Conservation (phyloP, 2,888 invertebrate species). For the Steinernema scapterisci region DNA sequence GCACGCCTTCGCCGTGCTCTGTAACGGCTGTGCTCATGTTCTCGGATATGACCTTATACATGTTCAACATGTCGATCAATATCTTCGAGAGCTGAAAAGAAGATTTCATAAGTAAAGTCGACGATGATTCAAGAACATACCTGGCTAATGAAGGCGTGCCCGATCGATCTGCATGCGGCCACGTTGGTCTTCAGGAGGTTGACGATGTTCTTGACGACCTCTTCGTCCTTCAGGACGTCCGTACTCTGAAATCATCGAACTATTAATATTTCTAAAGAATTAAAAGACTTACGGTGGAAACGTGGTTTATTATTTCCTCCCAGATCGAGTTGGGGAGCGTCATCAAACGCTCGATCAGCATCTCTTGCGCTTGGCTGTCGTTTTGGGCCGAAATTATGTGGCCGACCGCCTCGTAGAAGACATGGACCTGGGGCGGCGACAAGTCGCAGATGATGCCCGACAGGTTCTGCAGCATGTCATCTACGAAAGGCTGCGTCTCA, state of each 20-base stretch:
- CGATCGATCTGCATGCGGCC: conserved; percentile 95
- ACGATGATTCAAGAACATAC: conserved; percentile 63
- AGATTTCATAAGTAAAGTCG: not conserved
- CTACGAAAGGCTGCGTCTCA: conserved; percentile 95
- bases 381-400: conserved; percentile 97
- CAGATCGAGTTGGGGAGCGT: conserved; percentile 93
- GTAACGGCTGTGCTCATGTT: conserved; percentile 92
- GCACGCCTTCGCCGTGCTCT: conserved; percentile 91
- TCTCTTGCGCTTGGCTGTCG: conserved; percentile 80
- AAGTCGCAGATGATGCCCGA: conserved; percentile 98
- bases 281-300: conserved; percentile 75
- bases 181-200: conserved; percentile 99
- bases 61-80: conserved; percentile 97
- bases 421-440: conserved; percentile 94
- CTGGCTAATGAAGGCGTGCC: conserved; percentile 88
- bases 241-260: not conserved
- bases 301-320: conserved; percentile 96
- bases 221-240: conserved; percentile 79
- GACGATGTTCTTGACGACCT: conserved; percentile 93
- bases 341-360: conserved; percentile 96
- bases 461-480: conserved; percentile 93
- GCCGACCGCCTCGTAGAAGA: conserved; percentile 98
- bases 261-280: not conserved
- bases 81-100: conserved; percentile 77
- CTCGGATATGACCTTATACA: conserved; percentile 89